Evolutionary conservation across 2,888 invertebrate genomes (phyloP).

Genomic region (Drosophila helvetica): DNA sequence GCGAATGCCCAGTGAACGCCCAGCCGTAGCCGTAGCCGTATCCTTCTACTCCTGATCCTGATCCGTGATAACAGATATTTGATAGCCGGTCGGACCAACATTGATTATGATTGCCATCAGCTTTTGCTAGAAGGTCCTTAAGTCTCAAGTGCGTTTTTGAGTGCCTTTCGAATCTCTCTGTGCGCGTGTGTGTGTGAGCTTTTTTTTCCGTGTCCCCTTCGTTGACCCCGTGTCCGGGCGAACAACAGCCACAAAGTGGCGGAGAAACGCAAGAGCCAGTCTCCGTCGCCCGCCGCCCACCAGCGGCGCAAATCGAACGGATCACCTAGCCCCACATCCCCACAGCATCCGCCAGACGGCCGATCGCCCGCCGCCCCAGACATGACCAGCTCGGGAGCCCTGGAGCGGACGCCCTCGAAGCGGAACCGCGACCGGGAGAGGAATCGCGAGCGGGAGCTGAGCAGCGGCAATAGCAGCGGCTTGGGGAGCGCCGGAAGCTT

Average conservation of each 20-base stretch:
- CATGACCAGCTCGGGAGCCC: slow-evolving; percentile 55
- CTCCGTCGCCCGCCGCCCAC: slow-evolving; percentile 79
- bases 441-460: slow-evolving; percentile 44
- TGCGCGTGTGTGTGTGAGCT: slow-evolving; percentile 18
- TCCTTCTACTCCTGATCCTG: slow-evolving; percentile 5
- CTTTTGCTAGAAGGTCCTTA: not conserved
- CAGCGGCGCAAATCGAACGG: slow-evolving; percentile 72
- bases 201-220: not conserved
- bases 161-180: not conserved
- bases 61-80: slow-evolving; percentile 5
- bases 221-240: not conserved
- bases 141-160: not conserved
- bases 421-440: slow-evolving; percentile 38
- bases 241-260: slow-evolving; percentile 80
- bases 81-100: not conserved
- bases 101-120: not conserved
- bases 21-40: not conserved
- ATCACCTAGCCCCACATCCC: slow-evolving; percentile 10
- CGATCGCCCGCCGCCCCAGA: slow-evolving; percentile 20
- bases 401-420: slow-evolving; percentile 60
- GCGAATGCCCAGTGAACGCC: slow-evolving; percentile 22
- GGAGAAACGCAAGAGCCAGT: slow-evolving; percentile 83
- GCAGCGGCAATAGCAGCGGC: slow-evolving; percentile 65
- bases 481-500: slow-evolving; percentile 66
- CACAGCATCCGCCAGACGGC: slow-evolving; percentile 16